Base-by-base conservation (phyloP, 2,888 invertebrate species). In the Liopterus haemorrhoidalis region DNA sequence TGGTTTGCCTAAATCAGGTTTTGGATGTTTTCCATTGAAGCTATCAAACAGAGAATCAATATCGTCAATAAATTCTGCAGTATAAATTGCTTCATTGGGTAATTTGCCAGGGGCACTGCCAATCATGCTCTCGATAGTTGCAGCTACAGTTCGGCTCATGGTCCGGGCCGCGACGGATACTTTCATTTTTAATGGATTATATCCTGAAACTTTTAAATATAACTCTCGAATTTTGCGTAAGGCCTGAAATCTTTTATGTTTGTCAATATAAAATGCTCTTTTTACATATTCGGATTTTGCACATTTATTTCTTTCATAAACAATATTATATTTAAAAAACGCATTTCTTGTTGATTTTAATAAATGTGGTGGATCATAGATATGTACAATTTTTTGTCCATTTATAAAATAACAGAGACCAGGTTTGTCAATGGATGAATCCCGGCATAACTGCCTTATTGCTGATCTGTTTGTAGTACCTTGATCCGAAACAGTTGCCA, bases 51-150 rank as follows among this genome's bases (percentile, higher is more conserved):
- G 15, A 15, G 24, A 37, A 14, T 37, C 37, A 2, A 37, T 11
- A 37, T 37, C 37, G 6, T 37, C 16, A 8, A 37, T 37, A 9
- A 37, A 37, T 24, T 37, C 24, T 4, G 37, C 37, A 4, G 37
- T 24, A 24, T 24, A 24, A 24, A 37, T 24, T 9, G 37, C 24
- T 37, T 37, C 37, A 12, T 24, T 37, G 8, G 37, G 37, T 24
- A 37, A 15, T 22, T 37, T 37, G 5, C 5, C 12, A 11, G 24
- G 37, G 9, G 24, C 12, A 24, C 37, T 37, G 2, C 14, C 37
- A 15, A 37, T 37, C 37, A 37, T 37, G 14, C 37, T 24, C 11
- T 37, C 37, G 3, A 37, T 37, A 14, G 37, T 37, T 9, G 24
- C 18, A 5, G 37, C 37, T 2, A n/a, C 37, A 12, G 37, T 37